Evolutionary conservation across 2,888 invertebrate species (phyloP), one percentile per base, ranked within the genome.

Genomic region (Spisula solida): DNA sequence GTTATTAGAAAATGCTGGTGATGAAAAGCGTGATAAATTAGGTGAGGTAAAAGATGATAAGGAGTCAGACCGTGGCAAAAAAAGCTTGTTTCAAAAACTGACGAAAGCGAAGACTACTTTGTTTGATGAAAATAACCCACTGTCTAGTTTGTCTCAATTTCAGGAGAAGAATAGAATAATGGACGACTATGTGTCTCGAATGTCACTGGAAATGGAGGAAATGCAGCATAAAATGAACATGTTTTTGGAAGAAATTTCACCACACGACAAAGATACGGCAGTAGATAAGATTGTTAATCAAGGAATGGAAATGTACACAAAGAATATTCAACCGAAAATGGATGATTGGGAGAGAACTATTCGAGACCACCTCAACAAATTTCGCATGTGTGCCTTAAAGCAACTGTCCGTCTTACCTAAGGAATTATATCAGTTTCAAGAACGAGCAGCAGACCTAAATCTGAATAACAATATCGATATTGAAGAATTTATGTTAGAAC

Each of bases 321-420:
- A 82, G 47, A 60, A 60, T 14, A 66, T 82, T 20, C 60, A 82
- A 82, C 82, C 82, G 0, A 82, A 60, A 41, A 82, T 82, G 82
- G 82, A 82, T 18, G 60, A 82, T 2, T 82, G 82, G 82, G 82
- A 82, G 14, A 34, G 60, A 34, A 82, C 31, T n/a, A 56, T 82
- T 12, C 60, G 66, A 0, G 82, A 82, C 16, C 82, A 82, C 20
- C 66, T 82, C 1, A 82, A 85, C 29, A 48, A 84, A 29, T 84
- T 84, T 75, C 84, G 84, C 20, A 75, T 84, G 75, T 75, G 75
- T 29, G 84, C 84, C 2, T 25, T 84, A 31, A 84, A 84, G 29
- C 75, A 84, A n/a, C 10, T 84, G 29, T 29, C 84, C 2, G 41
- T 75, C 5, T 25, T 84, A 16, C 84, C 84, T 12, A 75, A 70